These are phyloP conservation scores for Xanthorhoe spadicearia DNA, from an alignment of 2,888 invertebrate species.

Conservation along the genomic window DNA sequence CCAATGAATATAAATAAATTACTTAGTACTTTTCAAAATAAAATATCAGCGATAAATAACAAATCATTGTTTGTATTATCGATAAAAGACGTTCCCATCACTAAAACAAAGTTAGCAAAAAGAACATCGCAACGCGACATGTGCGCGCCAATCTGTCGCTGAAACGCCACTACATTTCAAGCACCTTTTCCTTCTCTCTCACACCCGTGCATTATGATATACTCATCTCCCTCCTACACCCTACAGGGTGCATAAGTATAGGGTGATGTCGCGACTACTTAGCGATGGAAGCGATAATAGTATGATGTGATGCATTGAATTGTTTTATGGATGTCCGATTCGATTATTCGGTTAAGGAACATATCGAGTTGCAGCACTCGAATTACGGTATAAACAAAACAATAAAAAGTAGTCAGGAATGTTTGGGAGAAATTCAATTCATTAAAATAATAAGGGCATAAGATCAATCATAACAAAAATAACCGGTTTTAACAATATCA, in stretches of 20 bases:
- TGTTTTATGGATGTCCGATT: conserved; percentile 74
- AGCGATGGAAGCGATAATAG: conserved; percentile 74
- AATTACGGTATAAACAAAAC: conserved; percentile 47
- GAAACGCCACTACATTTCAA: conserved; percentile 70
- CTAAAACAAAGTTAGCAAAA: conserved; percentile 69
- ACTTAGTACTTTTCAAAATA: not conserved
- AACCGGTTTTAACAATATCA: too few relatives aligned
- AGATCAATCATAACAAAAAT: not conserved
- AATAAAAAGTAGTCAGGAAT: conserved; percentile 10
- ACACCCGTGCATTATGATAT: conserved; percentile 33
- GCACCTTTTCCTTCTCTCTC: conserved; percentile 56
- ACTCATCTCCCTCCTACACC: conserved; percentile 57
- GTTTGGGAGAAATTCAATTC: not conserved
- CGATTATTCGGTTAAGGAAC: conserved; percentile 67
- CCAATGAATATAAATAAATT: too few relatives aligned
- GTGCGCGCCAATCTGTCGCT: conserved; percentile 84
- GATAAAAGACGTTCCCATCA: conserved; percentile 46
- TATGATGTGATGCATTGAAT: conserved; percentile 71
- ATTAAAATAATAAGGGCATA: not conserved
- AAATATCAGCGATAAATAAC: not conserved
- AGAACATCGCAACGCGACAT: conserved; percentile 82
- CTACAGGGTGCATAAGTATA: conserved; percentile 39
- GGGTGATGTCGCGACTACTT: conserved; percentile 72
- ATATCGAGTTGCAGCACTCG: conserved; percentile 52
- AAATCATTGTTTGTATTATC: conserved; percentile 9